Evolutionary conservation across 2,888 invertebrate species (phyloP).

Genomic region (Tanytarsus gracilentus): DNA sequence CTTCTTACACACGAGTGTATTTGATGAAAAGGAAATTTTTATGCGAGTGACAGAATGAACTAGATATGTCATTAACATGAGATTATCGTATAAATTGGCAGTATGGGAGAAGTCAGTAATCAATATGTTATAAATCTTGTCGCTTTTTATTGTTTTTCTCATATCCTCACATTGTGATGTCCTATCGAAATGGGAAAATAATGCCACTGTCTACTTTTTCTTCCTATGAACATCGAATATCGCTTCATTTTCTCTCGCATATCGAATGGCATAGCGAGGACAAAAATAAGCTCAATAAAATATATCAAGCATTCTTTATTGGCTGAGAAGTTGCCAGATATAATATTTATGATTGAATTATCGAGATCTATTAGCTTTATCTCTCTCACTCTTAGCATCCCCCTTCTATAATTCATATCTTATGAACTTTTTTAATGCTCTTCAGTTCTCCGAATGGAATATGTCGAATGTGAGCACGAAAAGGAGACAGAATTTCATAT

Average conservation of each 20-base stretch:
- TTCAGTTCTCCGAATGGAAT: neutral
- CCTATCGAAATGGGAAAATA: neutral
- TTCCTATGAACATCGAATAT: neutral
- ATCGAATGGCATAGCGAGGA: neutral
- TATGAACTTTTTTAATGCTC: too few species aligned
- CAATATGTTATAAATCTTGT: constrained; percentile 23
- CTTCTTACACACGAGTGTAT: too few species aligned
- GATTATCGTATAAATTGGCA: constrained; percentile 2
- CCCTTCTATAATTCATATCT: neutral
- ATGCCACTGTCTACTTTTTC: neutral
- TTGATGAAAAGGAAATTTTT: too few species aligned
- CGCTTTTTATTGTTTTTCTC: constrained; percentile 13
- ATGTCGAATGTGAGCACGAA: too few species aligned
- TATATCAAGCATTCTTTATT: constrained; percentile 25
- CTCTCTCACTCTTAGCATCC: neutral
- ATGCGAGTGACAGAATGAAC: neutral
- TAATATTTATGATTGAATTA: constrained; percentile 28
- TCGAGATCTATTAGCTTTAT: constrained; percentile 24
- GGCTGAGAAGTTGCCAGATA: constrained; percentile 25
- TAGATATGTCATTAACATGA: constrained; percentile 15
- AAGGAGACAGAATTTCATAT: too few species aligned
- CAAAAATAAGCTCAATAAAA: constrained; percentile 23
- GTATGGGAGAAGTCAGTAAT: constrained; percentile 23
- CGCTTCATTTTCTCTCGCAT: neutral
- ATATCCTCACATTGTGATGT: neutral